Base-by-base conservation (phyloP, 2,888 invertebrate species). In the Hydraecia micacea region DNA sequence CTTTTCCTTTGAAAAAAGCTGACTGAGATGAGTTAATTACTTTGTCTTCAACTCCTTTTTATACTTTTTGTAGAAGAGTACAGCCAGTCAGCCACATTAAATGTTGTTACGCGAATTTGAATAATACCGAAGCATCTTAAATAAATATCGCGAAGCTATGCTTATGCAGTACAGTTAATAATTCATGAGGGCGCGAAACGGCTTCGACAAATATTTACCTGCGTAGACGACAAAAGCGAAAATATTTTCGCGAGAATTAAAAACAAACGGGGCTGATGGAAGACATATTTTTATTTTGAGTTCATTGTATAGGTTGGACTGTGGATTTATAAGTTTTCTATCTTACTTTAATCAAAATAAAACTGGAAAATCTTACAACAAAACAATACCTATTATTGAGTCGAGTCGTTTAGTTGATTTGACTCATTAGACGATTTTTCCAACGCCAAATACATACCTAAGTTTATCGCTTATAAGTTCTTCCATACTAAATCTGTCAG, bases 151-250 rank as follows among this genome's bases (percentile, higher is more conserved):
- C 71, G 7, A 60, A 46, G 63, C 67, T 75, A 85, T 49, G 67
- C 58, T 83, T 81, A 83, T 85, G 81, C 77, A 81, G 55, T 69
- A 70, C 28, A 70, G 46, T 77, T 73, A 85, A 83, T 86, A 82
- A 86, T 83, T 86, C 86, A 86, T 85, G 77, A 85, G 65, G 69
- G 69, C 68, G 77, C 72, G 82, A 81, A 85, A 76, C 68, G 72
- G 46, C 72, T 76, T 42, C 52, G 82, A 73, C 83, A 83, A 83
- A 83, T 83, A 86, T 83, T 83, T 83, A 73, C 86, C 86, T 77
- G 77, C 62, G 69, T 67, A 70, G 69, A 82, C 86, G 82, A 73
- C 42, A 73, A 86, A 73, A 62, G 62, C 66, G 58, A 86, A 85
- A 86, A 83, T 86, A 86, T 86, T 83, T 70, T 77, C 58, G 62